Conservation (phyloP, 1,140 invertebrate genomes). For the Chionoecetes opilio region DNA sequence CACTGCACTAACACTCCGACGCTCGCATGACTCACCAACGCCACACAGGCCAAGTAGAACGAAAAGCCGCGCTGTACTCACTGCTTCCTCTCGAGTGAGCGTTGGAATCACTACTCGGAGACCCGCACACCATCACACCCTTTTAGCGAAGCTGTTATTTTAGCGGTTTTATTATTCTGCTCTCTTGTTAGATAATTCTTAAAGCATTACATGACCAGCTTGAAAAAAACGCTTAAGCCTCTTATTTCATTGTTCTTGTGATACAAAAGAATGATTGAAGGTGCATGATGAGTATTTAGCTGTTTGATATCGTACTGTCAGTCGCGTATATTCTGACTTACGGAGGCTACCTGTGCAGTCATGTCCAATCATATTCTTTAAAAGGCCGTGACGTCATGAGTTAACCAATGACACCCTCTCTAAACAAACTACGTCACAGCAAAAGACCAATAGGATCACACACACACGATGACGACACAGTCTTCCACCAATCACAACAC, state of each 20-base stretch:
- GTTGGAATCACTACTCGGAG: background rate
- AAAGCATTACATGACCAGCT: background rate
- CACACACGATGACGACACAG: background rate
- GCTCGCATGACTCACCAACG: background rate
- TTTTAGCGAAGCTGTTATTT: background rate
- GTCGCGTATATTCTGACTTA: background rate
- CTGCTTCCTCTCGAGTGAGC: background rate
- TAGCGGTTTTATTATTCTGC: background rate
- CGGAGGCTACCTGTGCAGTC: background rate
- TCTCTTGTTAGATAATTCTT: background rate
- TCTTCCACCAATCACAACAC: conserved; percentile 12
- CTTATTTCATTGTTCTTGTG: too few relatives aligned
- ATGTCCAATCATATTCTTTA: background rate
- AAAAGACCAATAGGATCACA: background rate
- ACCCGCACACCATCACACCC: background rate
- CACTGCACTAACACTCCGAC: background rate
- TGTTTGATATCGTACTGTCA: background rate
- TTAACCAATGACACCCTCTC: background rate
- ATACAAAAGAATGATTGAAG: too few relatives aligned
- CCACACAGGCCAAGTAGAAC: background rate
- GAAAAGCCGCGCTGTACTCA: background rate
- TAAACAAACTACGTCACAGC: background rate
- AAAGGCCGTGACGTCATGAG: background rate
- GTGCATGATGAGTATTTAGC: too few relatives aligned
- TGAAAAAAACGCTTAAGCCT: too few relatives aligned